These are phyloP conservation scores for Setophaga coronata DNA, from an alignment of 2,113 vertebrate genomes.

Conservation along the genomic window DNA sequence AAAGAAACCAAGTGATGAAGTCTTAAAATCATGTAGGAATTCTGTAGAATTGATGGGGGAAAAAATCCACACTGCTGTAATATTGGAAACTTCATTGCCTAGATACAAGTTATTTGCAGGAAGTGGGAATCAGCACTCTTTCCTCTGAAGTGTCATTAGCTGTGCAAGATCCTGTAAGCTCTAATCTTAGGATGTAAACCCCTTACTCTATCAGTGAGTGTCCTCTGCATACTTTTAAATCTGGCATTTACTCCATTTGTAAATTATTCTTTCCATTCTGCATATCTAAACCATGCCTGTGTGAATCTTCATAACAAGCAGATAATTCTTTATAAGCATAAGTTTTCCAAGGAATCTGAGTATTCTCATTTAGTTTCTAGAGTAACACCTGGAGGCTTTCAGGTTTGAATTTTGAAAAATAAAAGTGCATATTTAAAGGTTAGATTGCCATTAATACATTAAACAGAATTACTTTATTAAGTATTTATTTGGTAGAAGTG, in stretches of 20 bases:
- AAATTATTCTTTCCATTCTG: neutral
- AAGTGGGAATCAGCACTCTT: neutral
- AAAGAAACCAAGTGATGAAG: neutral
- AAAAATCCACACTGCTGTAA: neutral
- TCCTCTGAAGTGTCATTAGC: neutral
- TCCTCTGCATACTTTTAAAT: neutral
- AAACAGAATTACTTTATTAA: neutral
- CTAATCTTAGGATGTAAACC: neutral
- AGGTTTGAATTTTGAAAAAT: neutral
- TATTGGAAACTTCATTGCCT: neutral
- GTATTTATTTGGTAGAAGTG: conserved; percentile 14
- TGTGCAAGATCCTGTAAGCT: neutral
- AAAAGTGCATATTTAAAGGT: neutral
- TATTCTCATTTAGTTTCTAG: neutral
- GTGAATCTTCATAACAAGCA: neutral
- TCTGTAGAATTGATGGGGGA: neutral
- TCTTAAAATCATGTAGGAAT: neutral
- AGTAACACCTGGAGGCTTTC: neutral
- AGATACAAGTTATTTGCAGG: neutral
- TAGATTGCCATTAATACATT: neutral
- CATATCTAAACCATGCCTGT: neutral
- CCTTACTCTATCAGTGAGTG: neutral
- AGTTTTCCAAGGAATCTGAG: neutral
- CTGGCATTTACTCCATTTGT: neutral
- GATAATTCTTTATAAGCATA: neutral